Evolutionary conservation across 2,113 vertebrate species (phyloP), one percentile per base, ranked within the genome.

Genomic region (Rissa tridactyla): DNA sequence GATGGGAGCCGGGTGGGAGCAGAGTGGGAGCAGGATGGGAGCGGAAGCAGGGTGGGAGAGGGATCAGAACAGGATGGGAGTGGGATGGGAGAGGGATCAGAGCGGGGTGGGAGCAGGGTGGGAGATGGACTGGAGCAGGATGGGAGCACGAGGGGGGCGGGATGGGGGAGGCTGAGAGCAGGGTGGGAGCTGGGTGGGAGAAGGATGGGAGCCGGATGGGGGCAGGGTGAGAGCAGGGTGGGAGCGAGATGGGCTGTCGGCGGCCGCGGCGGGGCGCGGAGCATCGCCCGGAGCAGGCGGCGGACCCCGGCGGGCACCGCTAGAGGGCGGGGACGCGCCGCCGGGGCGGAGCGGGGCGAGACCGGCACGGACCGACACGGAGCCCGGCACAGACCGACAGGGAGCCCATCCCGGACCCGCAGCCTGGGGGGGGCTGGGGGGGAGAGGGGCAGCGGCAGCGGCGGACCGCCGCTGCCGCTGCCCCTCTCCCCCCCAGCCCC

Each of bases 301-400:
- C 58, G 14, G 32, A 12, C 12, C 18, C 55, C 10, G 29, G 54
- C 54, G 23, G 49, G 13, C 32, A 69, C 95, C 96, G 86, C 95
- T 92, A 95, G 96, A 57, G 91, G 95, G 94, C 94, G 91, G 69
- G n/a, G 65, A 86, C 40, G 61, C 47, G 75, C 91, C 82, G 82
- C 64, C 68, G 6, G 42, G 76, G 49, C 38, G 25, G 26, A 34
- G 25, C 34, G 32, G 30, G 40, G 10, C 42, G 42, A 42, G 57
- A n/a, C 16, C 51, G 21, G 51, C 2, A 14, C 32, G 8, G 30
- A 11, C 4, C 12, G 13, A 10, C 1, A 11, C 40, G 10, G 70
- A 57, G 30, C 21, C 4, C 42, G 8, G 16, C 20, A n/a, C 73
- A 13, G 40, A 11, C 2, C 14, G 0, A 51, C 4, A 11, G 51